These are phyloP conservation scores for Holotrichia oblita DNA, from an alignment of 1,140 invertebrate genomes.

Conservation along the genomic window DNA sequence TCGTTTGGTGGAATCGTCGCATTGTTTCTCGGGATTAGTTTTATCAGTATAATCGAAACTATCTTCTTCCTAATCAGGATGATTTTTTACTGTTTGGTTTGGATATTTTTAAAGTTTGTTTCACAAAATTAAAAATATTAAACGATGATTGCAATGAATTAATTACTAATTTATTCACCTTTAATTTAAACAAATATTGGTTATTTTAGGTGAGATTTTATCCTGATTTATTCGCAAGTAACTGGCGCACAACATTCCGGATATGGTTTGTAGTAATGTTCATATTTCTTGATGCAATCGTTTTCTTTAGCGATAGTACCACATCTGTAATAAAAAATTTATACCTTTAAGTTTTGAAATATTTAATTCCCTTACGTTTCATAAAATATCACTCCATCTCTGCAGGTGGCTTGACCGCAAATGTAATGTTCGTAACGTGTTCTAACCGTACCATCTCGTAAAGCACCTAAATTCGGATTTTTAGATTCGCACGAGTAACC, in stretches of 20 bases:
- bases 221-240: neutral
- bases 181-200: no score
- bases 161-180: no score
- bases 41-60: slow-evolving; percentile 63
- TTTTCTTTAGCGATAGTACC: neutral
- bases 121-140: no score
- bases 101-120: no score
- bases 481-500: slow-evolving; percentile 1
- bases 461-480: neutral
- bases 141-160: no score
- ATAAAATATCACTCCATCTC: neutral
- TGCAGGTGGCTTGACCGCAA: neutral
- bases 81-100: neutral
- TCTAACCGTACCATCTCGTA: neutral
- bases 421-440: slow-evolving; percentile 14
- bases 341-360: no score
- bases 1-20: slow-evolving; percentile 65
- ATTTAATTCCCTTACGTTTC: neutral
- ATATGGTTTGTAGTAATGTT: neutral
- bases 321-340: neutral
- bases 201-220: no score
- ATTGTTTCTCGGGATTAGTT: slow-evolving; percentile 64
- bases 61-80: slow-evolving; percentile 49
- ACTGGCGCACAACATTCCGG: neutral
- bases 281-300: neutral